Base-by-base conservation (phyloP, 2,113 vertebrate species). In the Lathamus discolor region DNA sequence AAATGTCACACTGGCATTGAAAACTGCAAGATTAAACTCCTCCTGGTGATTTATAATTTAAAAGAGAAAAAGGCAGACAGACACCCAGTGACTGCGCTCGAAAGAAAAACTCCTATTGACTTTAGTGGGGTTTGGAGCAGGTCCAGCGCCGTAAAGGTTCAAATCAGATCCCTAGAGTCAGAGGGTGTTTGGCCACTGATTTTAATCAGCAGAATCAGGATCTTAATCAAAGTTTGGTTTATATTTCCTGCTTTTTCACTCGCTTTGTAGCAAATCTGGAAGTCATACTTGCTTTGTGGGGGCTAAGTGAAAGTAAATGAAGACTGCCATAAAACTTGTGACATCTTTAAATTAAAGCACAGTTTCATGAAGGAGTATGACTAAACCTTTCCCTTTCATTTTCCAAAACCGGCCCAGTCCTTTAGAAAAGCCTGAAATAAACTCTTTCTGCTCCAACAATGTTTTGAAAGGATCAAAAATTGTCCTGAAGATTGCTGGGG, bases 181-280 rank as follows among this genome's bases (percentile, higher is more conserved):
- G 29, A 66, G 66, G 62, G 57, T 86, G 72, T 82, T 93, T 92
- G 85, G 82, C 41, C 86, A 91, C 86, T 82, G 94, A 94, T 87
- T 95, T 96, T 95, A 90, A 94, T 96, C 94, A 91, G 41, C 44
- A 92, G 75, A 94, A 93, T 93, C 67, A 91, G 57, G 49, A 59
- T 94, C 86, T 92, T 89, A 91, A 94, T 93, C 86, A 92, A 92
- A 82, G 86, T 79, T 96, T 94, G 62, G 15, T 88, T 92, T 96
- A 84, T 29, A 82, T 94, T 94, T 95, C 83, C 66, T 94, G 92
- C 86, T 80, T 95, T 92, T 93, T 95, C 79, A 55, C 83, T 94
- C 0, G 4, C 81, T 94, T 93, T 91, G 74, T 84, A 79, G 66
- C 62, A 81, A 96, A 90, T 93, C 83, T 96, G 90, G 83, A 94